Evolutionary conservation across 2,888 invertebrate species (phyloP), one percentile per base, ranked within the genome.

Genomic region (Spatulosminthurus flaviceps): DNA sequence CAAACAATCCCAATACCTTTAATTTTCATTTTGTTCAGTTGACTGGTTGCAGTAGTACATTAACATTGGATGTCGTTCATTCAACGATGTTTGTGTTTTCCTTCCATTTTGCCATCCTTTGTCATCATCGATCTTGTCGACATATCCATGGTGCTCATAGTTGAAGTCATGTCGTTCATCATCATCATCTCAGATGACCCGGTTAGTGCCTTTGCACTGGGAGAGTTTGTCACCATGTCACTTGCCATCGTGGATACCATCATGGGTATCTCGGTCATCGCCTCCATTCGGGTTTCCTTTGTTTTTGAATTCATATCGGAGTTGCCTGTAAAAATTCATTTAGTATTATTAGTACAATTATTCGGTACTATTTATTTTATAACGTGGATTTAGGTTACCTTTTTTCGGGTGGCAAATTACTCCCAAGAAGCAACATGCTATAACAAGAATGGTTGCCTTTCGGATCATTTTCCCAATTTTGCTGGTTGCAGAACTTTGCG

Each of bases 201-300:
- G 51, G 9, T 51, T 19, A 51, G 4, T 13, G 51, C 51, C 16
- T 51, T 51, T 51, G 51, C 51, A 2, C 16, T 19, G 4, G 51
- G 51, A 51, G n/a, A 2, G 51, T 19, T 51, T 4, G 51, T 51
- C 2, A n/a, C 16, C 51, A 51, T 51, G 16, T 51, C 51, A 19
- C 51, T n/a, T 11, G 51, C 51, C 51, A 51, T 51, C 1, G 51
- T 51, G 51, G 51, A 51, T n/a, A 51, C n/a, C 51, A 51, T 51
- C 51, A 51, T 51, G 5, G 51, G 51, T 16, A n/a, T 51, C 16
- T 51, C 51, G 16, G 51, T 51, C 51, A 51, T 51, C 51, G 16
- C n/a, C 2, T 51, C 51, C 51, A 51, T 51, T 2, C 19, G 51
- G 16, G 16, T 19, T 13, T 51, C 51, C 16, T 13, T 51, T 19